phyloP scores from a whole-genome alignment of 2,113 vertebrate species.

The Emydocephalus ijimae region DNA sequence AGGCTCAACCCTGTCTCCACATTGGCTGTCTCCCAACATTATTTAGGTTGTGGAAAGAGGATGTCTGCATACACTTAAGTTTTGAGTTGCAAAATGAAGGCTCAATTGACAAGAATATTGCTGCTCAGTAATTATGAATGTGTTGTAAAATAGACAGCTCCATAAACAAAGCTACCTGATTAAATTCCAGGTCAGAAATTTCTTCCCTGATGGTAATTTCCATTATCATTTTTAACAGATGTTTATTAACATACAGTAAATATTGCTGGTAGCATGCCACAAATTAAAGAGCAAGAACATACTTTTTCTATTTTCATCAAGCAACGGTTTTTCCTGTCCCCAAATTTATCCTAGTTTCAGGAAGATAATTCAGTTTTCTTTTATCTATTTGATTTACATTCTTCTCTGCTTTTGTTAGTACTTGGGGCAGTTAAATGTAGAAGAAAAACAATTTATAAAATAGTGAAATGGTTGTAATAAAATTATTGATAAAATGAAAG shows the following conservation, averaged over 20 bases:
- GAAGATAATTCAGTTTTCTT: neutral
- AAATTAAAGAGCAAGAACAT: neutral
- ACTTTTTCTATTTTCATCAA: neutral
- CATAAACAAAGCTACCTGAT: neutral
- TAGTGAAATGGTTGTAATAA: neutral
- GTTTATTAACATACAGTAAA: neutral
- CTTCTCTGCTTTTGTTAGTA: neutral
- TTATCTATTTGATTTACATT: neutral
- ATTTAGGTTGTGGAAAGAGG: conserved; percentile 47
- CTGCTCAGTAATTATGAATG: neutral
- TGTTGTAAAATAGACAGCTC: conserved; percentile 26
- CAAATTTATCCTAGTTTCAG: neutral
- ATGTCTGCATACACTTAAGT: conserved; percentile 39
- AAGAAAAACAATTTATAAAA: neutral
- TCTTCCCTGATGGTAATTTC: neutral
- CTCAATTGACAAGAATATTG: neutral
- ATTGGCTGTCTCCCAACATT: conserved; percentile 53
- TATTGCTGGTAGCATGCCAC: neutral
- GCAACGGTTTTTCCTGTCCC: neutral
- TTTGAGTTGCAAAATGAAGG: conserved; percentile 43
- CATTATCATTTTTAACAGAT: neutral
- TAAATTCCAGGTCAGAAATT: neutral
- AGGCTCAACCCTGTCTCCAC: conserved; percentile 32
- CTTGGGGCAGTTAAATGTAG: neutral
- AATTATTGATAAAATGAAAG: neutral